phyloP scores from a whole-genome alignment of 2,113 vertebrate species.

The Lamprotornis superbus region DNA sequence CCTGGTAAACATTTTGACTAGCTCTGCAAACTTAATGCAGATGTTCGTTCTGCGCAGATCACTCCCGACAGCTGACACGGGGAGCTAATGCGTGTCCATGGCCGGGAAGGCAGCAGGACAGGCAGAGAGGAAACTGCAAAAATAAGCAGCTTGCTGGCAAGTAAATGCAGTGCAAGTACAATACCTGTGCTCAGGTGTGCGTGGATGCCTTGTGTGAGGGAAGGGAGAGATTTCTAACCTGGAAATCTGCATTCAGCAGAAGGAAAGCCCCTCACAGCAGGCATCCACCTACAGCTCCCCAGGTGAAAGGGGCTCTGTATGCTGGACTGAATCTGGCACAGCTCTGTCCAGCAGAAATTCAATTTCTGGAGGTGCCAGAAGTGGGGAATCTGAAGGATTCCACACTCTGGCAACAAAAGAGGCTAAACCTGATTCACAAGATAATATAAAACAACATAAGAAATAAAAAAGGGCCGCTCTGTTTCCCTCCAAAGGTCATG shows the following conservation, averaged over 20 bases:
- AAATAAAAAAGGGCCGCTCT: neutral
- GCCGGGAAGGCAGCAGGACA: neutral
- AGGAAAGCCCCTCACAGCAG: neutral
- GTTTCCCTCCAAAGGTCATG: neutral
- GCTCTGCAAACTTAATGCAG: constrained; percentile 65
- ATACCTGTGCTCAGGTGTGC: neutral
- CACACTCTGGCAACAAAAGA: neutral
- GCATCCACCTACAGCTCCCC: accelerated
- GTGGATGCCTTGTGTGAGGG: neutral
- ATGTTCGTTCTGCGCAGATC: constrained; percentile 34
- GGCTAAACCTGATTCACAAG: neutral
- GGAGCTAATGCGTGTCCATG: neutral
- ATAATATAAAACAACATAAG: neutral
- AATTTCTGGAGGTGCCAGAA: neutral
- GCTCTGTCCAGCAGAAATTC: neutral
- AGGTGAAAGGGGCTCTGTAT: neutral
- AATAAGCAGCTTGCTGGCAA: neutral
- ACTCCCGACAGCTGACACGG: neutral
- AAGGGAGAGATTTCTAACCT: neutral
- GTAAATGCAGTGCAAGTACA: neutral
- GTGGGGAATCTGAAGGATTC: neutral
- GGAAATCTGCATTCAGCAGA: neutral
- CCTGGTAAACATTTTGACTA: constrained; percentile 70
- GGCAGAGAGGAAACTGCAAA: neutral
- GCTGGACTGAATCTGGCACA: neutral